Conservation (phyloP, 2,888 invertebrate species). For the Melolontha melolontha region DNA sequence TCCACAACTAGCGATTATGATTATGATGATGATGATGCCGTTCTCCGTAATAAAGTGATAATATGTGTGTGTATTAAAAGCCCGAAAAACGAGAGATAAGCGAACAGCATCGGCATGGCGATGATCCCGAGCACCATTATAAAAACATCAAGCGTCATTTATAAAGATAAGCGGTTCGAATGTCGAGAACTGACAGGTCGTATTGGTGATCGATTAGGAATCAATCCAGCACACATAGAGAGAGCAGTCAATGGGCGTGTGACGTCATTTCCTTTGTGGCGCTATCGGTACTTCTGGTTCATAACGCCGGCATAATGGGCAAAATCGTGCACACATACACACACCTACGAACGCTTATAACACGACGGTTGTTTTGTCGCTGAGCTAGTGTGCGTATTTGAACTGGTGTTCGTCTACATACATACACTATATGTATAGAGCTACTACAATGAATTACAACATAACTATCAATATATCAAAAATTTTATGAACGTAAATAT, state of each 20-base stretch:
- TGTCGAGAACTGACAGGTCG: constrained; percentile 60
- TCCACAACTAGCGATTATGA: background rate
- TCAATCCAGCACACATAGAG: constrained; percentile 61
- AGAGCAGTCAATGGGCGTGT: constrained; percentile 65
- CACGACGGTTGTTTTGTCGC: constrained; percentile 25
- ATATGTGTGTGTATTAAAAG: constrained; percentile 40
- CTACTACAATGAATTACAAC: too few relatives aligned
- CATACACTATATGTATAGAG: background rate
- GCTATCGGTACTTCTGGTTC: constrained; percentile 66
- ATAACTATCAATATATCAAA: too few relatives aligned
- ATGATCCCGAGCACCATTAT: constrained; percentile 59
- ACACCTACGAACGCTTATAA: constrained; percentile 17
- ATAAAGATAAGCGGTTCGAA: constrained; percentile 65
- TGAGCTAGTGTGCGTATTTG: constrained; percentile 8
- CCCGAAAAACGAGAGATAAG: constrained; percentile 46
- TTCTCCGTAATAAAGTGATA: constrained; percentile 53
- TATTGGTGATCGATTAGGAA: constrained; percentile 65
- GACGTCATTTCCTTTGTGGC: constrained; percentile 67
- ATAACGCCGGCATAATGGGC: constrained; percentile 65
- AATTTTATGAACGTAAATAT: too few relatives aligned
- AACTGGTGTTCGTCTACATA: background rate
- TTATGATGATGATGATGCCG: constrained; percentile 10
- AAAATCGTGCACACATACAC: constrained; percentile 50
- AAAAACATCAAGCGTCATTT: constrained; percentile 65
- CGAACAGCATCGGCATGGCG: constrained; percentile 45